Evolutionary conservation across 2,113 vertebrate genomes (phyloP).

Genomic region (Columba livia): DNA sequence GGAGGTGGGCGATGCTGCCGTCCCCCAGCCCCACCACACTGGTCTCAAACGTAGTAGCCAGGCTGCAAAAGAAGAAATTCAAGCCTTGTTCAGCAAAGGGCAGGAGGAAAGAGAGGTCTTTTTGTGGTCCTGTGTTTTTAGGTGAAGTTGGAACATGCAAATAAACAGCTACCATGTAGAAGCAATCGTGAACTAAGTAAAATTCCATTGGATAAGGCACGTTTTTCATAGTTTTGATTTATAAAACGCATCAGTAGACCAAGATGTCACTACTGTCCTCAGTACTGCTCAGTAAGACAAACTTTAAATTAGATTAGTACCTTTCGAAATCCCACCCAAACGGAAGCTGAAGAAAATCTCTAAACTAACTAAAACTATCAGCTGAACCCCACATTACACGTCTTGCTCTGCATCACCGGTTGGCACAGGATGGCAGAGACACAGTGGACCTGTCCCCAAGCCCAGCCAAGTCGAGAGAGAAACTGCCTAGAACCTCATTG

Average conservation of each 20-base stretch:
- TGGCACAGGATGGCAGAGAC: neutral
- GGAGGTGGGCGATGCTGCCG: neutral
- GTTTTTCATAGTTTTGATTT: neutral
- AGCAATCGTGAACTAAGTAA: fast-evolving
- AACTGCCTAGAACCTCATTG: neutral
- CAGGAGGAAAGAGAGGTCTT: neutral
- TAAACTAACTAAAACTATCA: neutral
- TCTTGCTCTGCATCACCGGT: neutral
- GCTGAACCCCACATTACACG: neutral
- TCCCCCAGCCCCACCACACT: neutral
- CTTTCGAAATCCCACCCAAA: neutral
- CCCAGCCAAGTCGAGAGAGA: neutral
- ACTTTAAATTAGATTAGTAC: neutral
- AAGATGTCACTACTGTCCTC: neutral
- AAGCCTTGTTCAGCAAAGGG: neutral
- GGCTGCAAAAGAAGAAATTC: neutral
- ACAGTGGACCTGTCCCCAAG: neutral
- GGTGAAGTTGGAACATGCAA: neutral
- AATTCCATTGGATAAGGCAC: neutral
- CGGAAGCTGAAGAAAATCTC: neutral
- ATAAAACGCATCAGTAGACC: neutral
- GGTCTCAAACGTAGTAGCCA: neutral
- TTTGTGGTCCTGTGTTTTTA: neutral
- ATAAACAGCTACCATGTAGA: neutral
- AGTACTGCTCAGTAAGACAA: neutral